phyloP scores from a whole-genome alignment of 2,113 vertebrate genomes.

The Cinclus cinclus region DNA sequence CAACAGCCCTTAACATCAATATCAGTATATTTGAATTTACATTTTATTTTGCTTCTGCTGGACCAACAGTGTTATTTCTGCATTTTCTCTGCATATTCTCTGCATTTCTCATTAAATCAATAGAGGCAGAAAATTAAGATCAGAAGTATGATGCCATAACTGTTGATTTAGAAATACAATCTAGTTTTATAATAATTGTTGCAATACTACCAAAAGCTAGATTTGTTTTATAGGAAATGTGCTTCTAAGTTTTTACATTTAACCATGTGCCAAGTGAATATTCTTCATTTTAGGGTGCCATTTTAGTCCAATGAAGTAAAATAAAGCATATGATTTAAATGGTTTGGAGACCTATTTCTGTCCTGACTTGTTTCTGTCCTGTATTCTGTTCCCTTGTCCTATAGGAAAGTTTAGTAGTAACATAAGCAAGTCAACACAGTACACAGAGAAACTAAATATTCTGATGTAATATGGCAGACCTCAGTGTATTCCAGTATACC shows the following conservation, averaged over 20 bases:
- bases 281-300: background rate
- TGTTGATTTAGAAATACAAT: background rate
- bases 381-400: background rate
- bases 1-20: background rate
- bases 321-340: background rate
- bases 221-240: conserved; percentile 32
- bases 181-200: conserved; percentile 23
- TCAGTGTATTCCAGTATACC: background rate
- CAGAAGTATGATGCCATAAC: background rate
- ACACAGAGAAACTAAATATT: background rate
- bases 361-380: conserved; percentile 2
- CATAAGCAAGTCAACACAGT: background rate
- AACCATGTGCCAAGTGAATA: conserved; percentile 30
- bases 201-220: background rate
- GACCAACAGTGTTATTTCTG: background rate
- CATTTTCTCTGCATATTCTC: background rate
- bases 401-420: background rate
- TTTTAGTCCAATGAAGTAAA: conserved; percentile 47
- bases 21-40: background rate
- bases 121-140: background rate
- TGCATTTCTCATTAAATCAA: background rate
- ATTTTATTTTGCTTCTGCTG: background rate
- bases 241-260: conserved; percentile 22
- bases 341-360: background rate
- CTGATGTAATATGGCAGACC: background rate